Evolutionary conservation across 2,888 invertebrate genomes (phyloP), one percentile per base, ranked within the genome.

Genomic region (Drosophila mercatorum): DNA sequence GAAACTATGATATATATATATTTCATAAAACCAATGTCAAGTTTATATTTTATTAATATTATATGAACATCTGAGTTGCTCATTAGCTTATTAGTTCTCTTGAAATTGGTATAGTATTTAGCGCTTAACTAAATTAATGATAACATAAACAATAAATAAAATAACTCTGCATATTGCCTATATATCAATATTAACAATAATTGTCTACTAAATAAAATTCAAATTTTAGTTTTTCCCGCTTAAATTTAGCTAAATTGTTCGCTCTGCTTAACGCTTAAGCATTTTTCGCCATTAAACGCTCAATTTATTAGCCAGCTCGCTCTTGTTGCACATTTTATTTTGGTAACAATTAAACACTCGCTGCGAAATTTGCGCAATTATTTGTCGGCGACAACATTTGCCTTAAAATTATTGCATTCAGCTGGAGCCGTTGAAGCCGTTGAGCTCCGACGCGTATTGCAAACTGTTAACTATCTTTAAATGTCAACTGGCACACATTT

Each of bases 401-500:
- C 46, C 56, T 51, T 43, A 1, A 56, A 69, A 69, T 49, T 68
- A 52, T 69, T 57, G 56, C 56, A 56, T 57, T 36, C 49, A 3
- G 17, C 53, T 46, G 26, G 3, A 26, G 11, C 28, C 14, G 46
- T 46, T 44, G 55, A 47, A 17, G 22, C 34, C 14, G 53, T 26
- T 55, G 40, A 55, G 55, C 55, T 55, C 40, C 43, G 47, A 69
- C 57, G 70, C 58, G 55, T 74, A 68, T 59, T 44, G 71, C 71
- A 60, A 63, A 80, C 72, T 83, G 87, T 86, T 86, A 83, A 83
- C 90, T 68, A 85, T 89, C 83, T 85, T 83, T 88, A 76, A 83
- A 79, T 70, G 83, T 73, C 88, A 79, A 72, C 71, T 83, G 89
- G 75, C 90, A 85, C 47, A 88, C 69, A 89, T 87, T 74, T 60